Evolutionary conservation across 2,888 invertebrate genomes (phyloP).

Genomic region (Stomorhina lunata): DNA sequence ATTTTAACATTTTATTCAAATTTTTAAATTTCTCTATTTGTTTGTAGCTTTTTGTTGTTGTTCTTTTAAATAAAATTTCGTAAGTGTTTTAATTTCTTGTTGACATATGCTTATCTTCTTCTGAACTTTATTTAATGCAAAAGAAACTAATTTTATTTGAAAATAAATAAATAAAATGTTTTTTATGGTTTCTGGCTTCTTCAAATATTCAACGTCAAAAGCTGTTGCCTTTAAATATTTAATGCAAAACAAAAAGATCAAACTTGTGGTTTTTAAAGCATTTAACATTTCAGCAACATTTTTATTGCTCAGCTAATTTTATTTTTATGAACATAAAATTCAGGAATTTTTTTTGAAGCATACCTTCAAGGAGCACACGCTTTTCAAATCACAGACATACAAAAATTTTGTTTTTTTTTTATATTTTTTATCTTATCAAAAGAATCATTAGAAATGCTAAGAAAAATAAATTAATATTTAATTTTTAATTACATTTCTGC

Average conservation of each 20-base stretch:
- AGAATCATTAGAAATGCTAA: conserved; percentile 65
- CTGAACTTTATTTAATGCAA: background rate
- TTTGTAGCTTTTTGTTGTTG: no score
- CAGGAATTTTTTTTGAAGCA: no score
- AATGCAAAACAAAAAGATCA: background rate
- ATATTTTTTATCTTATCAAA: background rate
- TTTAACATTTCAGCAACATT: background rate
- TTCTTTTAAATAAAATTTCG: background rate
- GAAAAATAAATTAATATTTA: conserved; percentile 66
- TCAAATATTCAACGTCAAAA: background rate
- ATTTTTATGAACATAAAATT: no score
- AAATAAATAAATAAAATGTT: background rate
- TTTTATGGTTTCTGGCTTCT: background rate
- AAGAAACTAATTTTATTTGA: background rate
- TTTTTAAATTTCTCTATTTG: no score
- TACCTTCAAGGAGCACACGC: no score
- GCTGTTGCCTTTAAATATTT: background rate
- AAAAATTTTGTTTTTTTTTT: background rate
- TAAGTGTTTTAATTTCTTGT: background rate
- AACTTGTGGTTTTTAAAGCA: background rate
- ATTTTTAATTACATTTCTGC: conserved; percentile 58
- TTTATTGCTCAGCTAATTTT: background rate
- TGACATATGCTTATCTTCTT: background rate
- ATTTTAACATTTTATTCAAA: no score
- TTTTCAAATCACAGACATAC: background rate